Base-by-base conservation (phyloP, 2,797 vertebrate species). In the Falco naumanni region DNA sequence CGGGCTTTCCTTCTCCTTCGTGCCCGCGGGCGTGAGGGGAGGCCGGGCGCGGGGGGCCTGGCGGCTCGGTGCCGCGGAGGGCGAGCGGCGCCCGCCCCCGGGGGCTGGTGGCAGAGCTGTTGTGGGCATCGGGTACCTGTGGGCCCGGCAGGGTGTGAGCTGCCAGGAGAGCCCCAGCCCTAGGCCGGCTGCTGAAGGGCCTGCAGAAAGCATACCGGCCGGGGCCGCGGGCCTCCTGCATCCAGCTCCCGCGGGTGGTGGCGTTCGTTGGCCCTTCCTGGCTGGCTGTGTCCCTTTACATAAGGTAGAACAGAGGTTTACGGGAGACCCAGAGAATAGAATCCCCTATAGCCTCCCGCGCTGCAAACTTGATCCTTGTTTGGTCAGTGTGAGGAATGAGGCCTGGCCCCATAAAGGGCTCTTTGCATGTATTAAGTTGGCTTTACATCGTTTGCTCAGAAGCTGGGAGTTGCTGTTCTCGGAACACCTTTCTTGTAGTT, bases 231-330 rank as follows among this genome's bases (percentile, higher is more conserved):
- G 43, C 26, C 19, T 54, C 17, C 37, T 10, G 34, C 53, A 1
- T 24, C 22, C 9, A 5, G 10, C 21, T 66, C 16, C 48, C 24
- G 43, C 10, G 7, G 61, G 43, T 7, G 2, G 29, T 7, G 16
- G 54, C 18, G 24, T 12, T 70, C 16, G 20, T 21, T 22, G 10
- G 45, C 8, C 28, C 15, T 13, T 9, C 26, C 3, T 11, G 15
- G 12, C 4, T 17, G 41, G 33, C 5, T 1, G 0, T 16, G 22
- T 11, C 18, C 2, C 10, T 29, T 3, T 3, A 0, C 5, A 0
- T 29, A 6, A 20, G n/a, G 18, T 29, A 6, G 63, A 25, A 7
- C 2, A 16, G 25, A 16, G n/a, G 5, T 5, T 37, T 76, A 53
- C 10, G 5, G 43, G 43, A 59, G 16, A 2, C 31, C 8, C 9